Evolutionary conservation across 2,888 invertebrate species (phyloP), one percentile per base, ranked within the genome.

Genomic region (Caenorhabditis sp.): DNA sequence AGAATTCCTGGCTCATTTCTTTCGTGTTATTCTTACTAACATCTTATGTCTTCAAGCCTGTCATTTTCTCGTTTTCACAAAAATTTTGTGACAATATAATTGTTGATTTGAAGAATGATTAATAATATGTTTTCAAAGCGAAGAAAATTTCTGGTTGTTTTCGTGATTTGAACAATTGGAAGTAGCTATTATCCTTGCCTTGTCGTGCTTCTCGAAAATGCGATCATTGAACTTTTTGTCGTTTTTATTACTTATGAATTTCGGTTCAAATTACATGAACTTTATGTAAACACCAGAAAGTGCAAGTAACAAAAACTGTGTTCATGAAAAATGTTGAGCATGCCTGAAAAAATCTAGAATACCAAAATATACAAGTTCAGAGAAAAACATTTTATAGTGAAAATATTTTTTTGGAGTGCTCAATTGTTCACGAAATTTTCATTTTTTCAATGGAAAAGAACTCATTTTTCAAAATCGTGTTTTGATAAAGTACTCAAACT

Each of bases 141-240:
- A 31, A 31, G 31, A 31, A 31, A 51, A 51, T 26, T 27, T 24
- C 27, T 60, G 26, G 27, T 61, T 62, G 31, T 4, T 62, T 36
- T 6, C 36, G 36, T 17, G 27, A 31, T 37, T 24, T 53, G 19
- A n/a, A 51, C 17, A 37, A 14, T 14, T 26, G 54, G 24, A 43
- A 21, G 36, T 37, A 37, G 43, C 54, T 24, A 51, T n/a, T 54
- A 62, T 21, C 24, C 37, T 51, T 55, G 54, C 24, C 37, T 51
- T 55, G 54, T 54, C 62, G 54, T 19, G 62, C n/a, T 62, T 43
- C 14, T 43, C 17, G 43, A 43, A 43, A 5, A 43, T 43, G 43
- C 6, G 43, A 43, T 12, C 17, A 43, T 43, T 43, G 43, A 43
- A 43, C 43, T 43, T 43, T 43, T 43, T 3, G 12, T 5, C 12